A percentile compares a stretch with the other conserved stretches of the same genome.
Conservation (phyloP, 2,888 invertebrate species). For the Zygogramma bicolorata region DNA sequence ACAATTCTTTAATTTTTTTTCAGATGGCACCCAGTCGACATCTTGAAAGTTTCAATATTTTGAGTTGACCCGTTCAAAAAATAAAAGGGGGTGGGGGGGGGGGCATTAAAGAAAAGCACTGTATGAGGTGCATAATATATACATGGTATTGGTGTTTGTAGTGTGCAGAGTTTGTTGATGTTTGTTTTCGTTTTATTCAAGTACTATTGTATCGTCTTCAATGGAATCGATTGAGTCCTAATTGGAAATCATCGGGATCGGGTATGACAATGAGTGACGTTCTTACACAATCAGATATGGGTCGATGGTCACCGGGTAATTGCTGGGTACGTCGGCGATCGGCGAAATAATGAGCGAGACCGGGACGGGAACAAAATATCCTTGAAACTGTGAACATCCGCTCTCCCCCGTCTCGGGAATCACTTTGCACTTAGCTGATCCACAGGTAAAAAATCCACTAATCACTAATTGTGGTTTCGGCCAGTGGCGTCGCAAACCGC, state of each 20-base stretch:
- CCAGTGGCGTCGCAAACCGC: slow-evolving; percentile 34
- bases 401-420: slow-evolving; percentile 52
- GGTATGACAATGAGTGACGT: slow-evolving; percentile 37
- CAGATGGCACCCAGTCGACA: too few relatives aligned
- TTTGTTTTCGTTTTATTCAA: too few relatives aligned
- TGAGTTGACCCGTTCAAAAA: too few relatives aligned
- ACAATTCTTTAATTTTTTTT: too few relatives aligned
- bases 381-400: slow-evolving; percentile 61
- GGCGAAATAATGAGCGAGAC: neutral
- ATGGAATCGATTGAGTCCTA: slow-evolving; percentile 12
- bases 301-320: slow-evolving; percentile 57
- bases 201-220: slow-evolving; percentile 3
- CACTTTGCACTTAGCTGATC: slow-evolving; percentile 54
- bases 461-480: slow-evolving; percentile 42
- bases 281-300: slow-evolving; percentile 63
- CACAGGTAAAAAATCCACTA: slow-evolving; percentile 52
- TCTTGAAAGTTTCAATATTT: too few relatives aligned
- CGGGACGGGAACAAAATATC: slow-evolving; percentile 55
- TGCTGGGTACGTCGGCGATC: slow-evolving; percentile 53
- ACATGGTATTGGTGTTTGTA: too few relatives aligned
- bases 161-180: neutral
- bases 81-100: too few relatives aligned
- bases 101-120: too few relatives aligned
- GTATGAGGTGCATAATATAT: too few relatives aligned
- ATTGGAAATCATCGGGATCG: slow-evolving; percentile 32